Base-by-base conservation (phyloP, 1,140 invertebrate genomes). In the Tetramorium alpestre region DNA sequence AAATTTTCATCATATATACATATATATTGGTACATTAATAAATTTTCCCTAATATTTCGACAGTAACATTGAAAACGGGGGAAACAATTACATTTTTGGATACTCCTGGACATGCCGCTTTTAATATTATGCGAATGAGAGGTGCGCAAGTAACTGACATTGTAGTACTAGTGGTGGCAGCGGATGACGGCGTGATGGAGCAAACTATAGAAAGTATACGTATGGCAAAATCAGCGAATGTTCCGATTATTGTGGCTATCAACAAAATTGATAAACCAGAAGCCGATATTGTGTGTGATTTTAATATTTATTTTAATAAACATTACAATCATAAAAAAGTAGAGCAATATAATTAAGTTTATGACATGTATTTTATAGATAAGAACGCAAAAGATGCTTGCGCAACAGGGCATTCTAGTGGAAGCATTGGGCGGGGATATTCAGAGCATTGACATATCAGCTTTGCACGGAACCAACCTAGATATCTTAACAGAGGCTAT, bases 21-120 rank as follows among this genome's bases (percentile, higher is more conserved):
- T 33, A 33, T 33, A 33, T 33, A 33, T 33, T 33, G n/a, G 76
- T 49, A 22, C 22, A 38, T 44, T 41, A 49, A 73, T 18, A 75
- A 47, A 28, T 72, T 73, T 41, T 25, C 25, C 87, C 78, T 87
- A 70, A 77, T 62, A 73, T 81, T 80, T 67, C 90, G 94, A 22
- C 91, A 97, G 98, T 98, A 25, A 96, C 95, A 38, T 92, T 98
- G 54, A 91, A 96, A n/a, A 96, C 96, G 60, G 97, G 97, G 2
- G 97, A 98, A 64, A 96, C 93, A 65, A 97, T 99, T 51, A 99
- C 99, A 10, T 99, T 99, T 96, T 94, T 99, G 75, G 99, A 99
- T 94, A 99, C 99, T n/a, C 99, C 99, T n/a, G 99, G 99, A 0
- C 99, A 99, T 96, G 99, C 99, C 28, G 99, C 99, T 10, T 99